Evolutionary conservation across 2,888 invertebrate species (phyloP).

Genomic region (Yponomeuta sedellus): DNA sequence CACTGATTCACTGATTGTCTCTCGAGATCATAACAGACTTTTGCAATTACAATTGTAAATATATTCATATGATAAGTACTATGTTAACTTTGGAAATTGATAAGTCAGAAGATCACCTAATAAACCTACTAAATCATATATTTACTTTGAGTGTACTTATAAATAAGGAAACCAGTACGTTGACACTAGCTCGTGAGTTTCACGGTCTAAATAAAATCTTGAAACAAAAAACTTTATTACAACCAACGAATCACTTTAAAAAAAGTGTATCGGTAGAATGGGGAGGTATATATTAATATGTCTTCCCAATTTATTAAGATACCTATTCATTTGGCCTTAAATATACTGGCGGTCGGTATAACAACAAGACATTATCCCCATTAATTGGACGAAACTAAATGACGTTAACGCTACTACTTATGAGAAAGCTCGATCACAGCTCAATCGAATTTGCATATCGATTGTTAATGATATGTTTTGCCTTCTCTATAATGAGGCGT

Average conservation of each 20-base stretch:
- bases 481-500: conserved; percentile 65
- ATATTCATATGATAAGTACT: background rate
- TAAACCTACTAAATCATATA: too few relatives aligned
- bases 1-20: conserved; percentile 11
- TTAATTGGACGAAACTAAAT: conserved; percentile 46
- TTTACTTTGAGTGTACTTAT: too few relatives aligned
- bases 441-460: conserved; percentile 66
- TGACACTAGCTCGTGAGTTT: too few relatives aligned
- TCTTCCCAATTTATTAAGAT: background rate
- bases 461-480: conserved; percentile 52
- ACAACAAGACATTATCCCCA: conserved; percentile 49
- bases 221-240: too few relatives aligned
- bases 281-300: too few relatives aligned
- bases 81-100: background rate
- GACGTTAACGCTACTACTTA: conserved; percentile 31
- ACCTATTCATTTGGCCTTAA: conserved; percentile 32
- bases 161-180: too few relatives aligned
- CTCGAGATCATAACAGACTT: conserved; percentile 16
- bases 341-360: conserved; percentile 30
- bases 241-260: too few relatives aligned
- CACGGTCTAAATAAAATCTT: too few relatives aligned
- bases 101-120: too few relatives aligned
- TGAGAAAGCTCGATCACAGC: conserved; percentile 55
- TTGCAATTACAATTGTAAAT: conserved; percentile 15
- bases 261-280: too few relatives aligned